Conservation (phyloP, 64 coral and sea anemone genomes). For the Montipora cactus region DNA sequence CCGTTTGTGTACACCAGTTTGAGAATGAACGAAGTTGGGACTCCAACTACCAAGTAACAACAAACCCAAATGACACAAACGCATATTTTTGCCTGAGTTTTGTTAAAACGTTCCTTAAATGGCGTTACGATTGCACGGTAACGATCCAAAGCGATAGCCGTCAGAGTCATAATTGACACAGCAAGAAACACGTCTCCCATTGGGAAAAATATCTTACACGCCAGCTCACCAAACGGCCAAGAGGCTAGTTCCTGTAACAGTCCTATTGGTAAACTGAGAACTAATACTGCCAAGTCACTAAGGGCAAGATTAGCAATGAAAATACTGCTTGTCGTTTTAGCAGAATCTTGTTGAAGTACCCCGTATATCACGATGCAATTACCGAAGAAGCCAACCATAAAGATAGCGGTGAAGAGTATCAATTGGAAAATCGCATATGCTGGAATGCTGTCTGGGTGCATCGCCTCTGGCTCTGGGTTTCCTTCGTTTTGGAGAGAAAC, state of each 20-base stretch:
- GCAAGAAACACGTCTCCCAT: slow-evolving; percentile 74
- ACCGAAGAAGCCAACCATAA: slow-evolving; percentile 92
- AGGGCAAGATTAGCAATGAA: slow-evolving; percentile 92
- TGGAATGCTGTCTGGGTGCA: slow-evolving; percentile 58
- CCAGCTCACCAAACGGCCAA: slow-evolving; percentile 93
- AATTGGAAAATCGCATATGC: slow-evolving; percentile 76
- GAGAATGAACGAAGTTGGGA: slow-evolving; percentile 66
- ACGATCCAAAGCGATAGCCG: slow-evolving; percentile 62
- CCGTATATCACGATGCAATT: slow-evolving; percentile 96
- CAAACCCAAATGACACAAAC: slow-evolving; percentile 63
- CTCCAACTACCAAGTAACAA: slow-evolving; percentile 56
- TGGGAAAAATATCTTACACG: slow-evolving; percentile 88
- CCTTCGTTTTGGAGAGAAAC: not conserved
- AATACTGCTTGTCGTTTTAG: slow-evolving; percentile 87
- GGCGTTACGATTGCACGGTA: slow-evolving; percentile 74
- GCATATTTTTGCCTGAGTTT: slow-evolving; percentile 63
- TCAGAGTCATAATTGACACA: slow-evolving; percentile 76
- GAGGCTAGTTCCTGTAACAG: slow-evolving; percentile 87
- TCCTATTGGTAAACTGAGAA: slow-evolving; percentile 80
- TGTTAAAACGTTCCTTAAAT: slow-evolving; percentile 69
- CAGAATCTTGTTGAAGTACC: slow-evolving; percentile 84
- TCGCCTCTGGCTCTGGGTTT: not conserved
- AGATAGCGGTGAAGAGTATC: slow-evolving; percentile 77
- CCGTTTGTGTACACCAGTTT: slow-evolving; percentile 58
- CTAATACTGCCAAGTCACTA: slow-evolving; percentile 81